These are phyloP conservation scores for Pristionchus pacificus DNA, from an alignment of 1,140 invertebrate species.

Conservation along the genomic window DNA sequence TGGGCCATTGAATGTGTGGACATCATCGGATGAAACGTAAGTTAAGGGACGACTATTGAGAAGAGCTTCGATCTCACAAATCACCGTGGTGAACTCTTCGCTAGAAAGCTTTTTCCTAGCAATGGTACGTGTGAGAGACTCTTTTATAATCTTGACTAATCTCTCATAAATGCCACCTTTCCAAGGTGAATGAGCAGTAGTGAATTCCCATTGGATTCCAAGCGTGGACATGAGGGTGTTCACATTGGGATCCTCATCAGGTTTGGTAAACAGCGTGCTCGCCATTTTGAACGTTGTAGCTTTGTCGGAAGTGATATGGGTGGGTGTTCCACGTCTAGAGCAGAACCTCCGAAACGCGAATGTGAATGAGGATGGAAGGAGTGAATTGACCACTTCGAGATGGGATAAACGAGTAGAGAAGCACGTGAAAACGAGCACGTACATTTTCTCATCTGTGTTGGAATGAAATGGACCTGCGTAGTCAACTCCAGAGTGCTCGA, in stretches of 20 bases:
- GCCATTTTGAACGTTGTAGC: slow-evolving; percentile 6
- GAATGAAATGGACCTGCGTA: neutral
- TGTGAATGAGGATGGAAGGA: neutral
- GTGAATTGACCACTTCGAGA: neutral
- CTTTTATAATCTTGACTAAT: neutral
- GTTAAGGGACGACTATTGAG: slow-evolving; percentile 2
- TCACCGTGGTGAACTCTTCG: neutral
- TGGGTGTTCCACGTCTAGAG: neutral
- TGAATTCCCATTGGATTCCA: neutral
- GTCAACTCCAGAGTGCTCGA: neutral
- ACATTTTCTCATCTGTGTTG: neutral
- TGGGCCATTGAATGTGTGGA: neutral
- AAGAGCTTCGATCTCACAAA: neutral
- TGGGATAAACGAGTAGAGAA: neutral
- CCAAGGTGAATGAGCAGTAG: neutral
- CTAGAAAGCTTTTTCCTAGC: neutral
- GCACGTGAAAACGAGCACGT: neutral
- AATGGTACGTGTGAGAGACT: neutral
- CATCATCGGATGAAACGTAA: neutral
- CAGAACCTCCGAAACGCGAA: neutral
- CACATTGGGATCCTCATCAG: neutral
- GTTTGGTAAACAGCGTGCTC: neutral
- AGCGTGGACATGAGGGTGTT: neutral
- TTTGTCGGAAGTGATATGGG: neutral
- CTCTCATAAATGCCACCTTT: slow-evolving; percentile 2